Conservation (phyloP, 2,797 vertebrate genomes). For the Onychomys torridus region DNA sequence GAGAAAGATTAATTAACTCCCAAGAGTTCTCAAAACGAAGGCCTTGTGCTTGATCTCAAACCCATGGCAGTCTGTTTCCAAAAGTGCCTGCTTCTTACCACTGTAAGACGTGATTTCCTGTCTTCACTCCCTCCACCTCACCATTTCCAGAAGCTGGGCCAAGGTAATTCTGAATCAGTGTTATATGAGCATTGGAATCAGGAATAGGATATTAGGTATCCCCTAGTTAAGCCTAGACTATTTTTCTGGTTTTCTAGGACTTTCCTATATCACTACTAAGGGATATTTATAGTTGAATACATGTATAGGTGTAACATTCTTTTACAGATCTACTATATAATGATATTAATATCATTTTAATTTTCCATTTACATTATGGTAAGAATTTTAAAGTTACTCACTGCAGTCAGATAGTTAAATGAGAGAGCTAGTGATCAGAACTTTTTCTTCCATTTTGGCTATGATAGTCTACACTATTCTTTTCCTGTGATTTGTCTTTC, state of each 20-base stretch:
- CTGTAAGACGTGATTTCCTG: neutral
- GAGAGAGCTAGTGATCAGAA: too few species aligned
- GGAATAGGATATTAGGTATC: neutral
- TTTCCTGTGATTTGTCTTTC: neutral
- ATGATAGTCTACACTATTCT: neutral
- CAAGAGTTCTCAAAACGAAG: neutral
- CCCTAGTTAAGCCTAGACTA: neutral
- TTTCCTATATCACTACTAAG: neutral
- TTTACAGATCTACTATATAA: neutral
- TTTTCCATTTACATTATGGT: neutral
- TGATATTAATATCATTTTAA: neutral
- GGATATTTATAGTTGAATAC: neutral
- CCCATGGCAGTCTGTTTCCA: neutral
- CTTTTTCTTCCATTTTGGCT: neutral
- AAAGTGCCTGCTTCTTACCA: neutral
- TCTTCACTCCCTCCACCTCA: neutral
- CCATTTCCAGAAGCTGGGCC: neutral
- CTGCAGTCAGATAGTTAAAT: neutral
- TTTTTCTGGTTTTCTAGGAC: neutral
- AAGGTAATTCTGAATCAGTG: slow-evolving; percentile 20
- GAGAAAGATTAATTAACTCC: neutral
- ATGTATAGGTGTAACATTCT: neutral
- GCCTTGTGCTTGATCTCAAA: neutral
- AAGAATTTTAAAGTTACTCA: neutral
- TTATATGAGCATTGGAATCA: neutral